Conservation (phyloP, 2,113 vertebrate genomes). For the Ciconia stormi region DNA sequence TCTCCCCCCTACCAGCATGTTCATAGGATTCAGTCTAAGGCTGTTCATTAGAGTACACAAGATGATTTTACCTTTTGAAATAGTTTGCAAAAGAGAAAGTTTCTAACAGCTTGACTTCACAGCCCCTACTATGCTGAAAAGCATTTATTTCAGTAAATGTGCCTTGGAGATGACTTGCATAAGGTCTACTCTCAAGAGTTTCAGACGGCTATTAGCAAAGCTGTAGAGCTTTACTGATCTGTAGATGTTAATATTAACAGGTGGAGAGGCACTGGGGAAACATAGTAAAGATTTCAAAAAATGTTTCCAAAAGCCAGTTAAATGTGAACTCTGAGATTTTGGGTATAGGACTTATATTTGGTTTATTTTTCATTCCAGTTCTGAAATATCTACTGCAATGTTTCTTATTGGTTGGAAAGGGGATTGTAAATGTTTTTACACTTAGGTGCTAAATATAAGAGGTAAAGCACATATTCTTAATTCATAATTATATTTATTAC, state of each 20-base stretch:
- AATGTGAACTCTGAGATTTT: neutral
- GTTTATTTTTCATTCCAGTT: neutral
- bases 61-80: neutral
- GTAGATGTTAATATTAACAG: neutral
- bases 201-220: neutral
- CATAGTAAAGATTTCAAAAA: neutral
- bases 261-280: neutral
- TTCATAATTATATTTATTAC: neutral
- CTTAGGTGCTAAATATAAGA: neutral
- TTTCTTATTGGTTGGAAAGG: neutral
- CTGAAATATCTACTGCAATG: neutral
- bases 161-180: neutral
- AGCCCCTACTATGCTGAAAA: neutral
- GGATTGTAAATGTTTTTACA: neutral
- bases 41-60: neutral
- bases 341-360: neutral
- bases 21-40: neutral
- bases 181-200: neutral
- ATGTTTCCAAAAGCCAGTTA: neutral
- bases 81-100: neutral
- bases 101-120: neutral
- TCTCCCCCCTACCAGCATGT: neutral
- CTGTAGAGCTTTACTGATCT: neutral
- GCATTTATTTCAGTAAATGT: neutral
- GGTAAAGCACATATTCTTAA: neutral